These are phyloP conservation scores for Calephelis perditalis DNA, from an alignment of 2,888 invertebrate species.

Conservation along the genomic window DNA sequence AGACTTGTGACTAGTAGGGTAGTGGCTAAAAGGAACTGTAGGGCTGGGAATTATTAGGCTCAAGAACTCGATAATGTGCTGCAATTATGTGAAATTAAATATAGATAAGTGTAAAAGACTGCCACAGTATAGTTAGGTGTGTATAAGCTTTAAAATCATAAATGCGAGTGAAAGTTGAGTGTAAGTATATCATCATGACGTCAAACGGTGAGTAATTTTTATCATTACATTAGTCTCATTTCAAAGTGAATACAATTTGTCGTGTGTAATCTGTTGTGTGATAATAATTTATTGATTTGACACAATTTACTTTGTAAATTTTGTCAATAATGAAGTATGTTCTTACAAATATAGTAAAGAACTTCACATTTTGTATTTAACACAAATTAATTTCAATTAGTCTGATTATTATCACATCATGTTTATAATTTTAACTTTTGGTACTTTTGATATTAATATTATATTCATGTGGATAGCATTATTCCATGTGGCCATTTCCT, in stretches of 20 bases:
- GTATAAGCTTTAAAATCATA: slow-evolving; percentile 11
- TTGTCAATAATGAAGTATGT: slow-evolving; percentile 1
- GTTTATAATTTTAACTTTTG: too few relatives aligned
- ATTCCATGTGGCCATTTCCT: too few relatives aligned
- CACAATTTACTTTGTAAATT: background rate
- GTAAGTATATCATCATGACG: slow-evolving; percentile 7
- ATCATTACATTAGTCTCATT: background rate
- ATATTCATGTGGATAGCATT: too few relatives aligned
- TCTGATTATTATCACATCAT: too few relatives aligned
- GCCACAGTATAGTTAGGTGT: slow-evolving; percentile 7
- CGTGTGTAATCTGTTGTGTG: background rate
- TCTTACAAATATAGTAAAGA: background rate
- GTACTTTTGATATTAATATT: too few relatives aligned
- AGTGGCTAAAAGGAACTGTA: background rate
- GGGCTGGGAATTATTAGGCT: background rate
- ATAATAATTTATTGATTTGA: background rate
- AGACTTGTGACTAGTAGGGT: slow-evolving; percentile 10
- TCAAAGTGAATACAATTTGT: background rate
- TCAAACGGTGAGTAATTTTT: slow-evolving; percentile 5
- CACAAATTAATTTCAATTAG: too few relatives aligned
- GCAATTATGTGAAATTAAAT: slow-evolving; percentile 4
- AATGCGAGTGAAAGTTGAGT: slow-evolving; percentile 9
- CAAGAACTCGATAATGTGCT: slow-evolving; percentile 2
- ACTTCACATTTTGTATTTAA: background rate
- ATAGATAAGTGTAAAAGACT: slow-evolving; percentile 4